These are phyloP conservation scores for Galeruca laticollis DNA, from an alignment of 2,888 invertebrate genomes.

Conservation along the genomic window DNA sequence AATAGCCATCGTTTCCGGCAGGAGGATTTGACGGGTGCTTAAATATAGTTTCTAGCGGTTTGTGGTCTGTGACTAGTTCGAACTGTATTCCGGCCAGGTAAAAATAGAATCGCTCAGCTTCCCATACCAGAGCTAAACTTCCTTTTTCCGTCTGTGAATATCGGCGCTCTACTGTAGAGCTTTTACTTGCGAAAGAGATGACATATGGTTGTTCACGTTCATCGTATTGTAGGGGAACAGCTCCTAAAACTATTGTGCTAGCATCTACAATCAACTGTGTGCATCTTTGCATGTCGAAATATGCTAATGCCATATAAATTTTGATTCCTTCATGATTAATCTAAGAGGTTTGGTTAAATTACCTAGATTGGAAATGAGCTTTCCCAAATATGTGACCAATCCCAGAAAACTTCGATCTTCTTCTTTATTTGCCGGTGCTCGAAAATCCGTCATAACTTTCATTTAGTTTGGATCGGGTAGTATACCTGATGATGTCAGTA, in stretches of 20 bases:
- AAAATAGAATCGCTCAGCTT: slow-evolving; percentile 61
- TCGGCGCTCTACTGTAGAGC: too few species aligned
- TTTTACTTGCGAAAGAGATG: slow-evolving; percentile 53
- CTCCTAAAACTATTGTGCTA: slow-evolving; percentile 55
- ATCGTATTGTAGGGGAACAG: slow-evolving; percentile 52
- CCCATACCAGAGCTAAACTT: slow-evolving; percentile 63
- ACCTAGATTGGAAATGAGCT: too few species aligned
- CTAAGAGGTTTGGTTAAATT: slow-evolving; percentile 24
- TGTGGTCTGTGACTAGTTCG: slow-evolving; percentile 56
- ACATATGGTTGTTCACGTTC: slow-evolving; percentile 44
- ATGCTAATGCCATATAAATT: slow-evolving; percentile 47
- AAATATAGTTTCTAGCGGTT: slow-evolving; percentile 60
- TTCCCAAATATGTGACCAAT: slow-evolving; percentile 2
- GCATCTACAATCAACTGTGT: slow-evolving; percentile 52
- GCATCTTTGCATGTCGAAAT: slow-evolving; percentile 45
- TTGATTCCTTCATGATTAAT: slow-evolving; percentile 35
- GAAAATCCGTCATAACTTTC: slow-evolving; percentile 39
- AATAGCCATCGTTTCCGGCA: too few species aligned
- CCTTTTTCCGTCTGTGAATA: too few species aligned
- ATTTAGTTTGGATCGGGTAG: slow-evolving; percentile 42
- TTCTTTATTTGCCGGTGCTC: slow-evolving; percentile 49
- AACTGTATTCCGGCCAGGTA: slow-evolving; percentile 64
- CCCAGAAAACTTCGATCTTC: slow-evolving; percentile 47
- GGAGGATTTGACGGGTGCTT: slow-evolving; percentile 49
- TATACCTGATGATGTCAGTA: neutral